Evolutionary conservation across 2,113 vertebrate genomes (phyloP).

Genomic region (Polyodon spathula): DNA sequence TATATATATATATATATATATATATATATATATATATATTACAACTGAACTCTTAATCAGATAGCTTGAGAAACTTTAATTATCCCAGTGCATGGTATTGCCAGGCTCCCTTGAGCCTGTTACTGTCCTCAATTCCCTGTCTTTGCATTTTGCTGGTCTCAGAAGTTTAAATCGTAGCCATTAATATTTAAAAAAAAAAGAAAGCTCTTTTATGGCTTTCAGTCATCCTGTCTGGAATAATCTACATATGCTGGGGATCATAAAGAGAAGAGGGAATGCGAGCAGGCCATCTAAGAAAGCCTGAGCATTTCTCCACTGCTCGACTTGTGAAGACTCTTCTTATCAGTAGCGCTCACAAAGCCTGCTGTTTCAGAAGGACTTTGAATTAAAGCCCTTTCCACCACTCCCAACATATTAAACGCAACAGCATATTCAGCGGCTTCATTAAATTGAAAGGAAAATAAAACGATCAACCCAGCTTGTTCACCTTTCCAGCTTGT

Average conservation of each 20-base stretch:
- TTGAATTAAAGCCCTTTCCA: constrained; percentile 15
- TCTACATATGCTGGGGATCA: constrained; percentile 27
- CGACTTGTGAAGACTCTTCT: no score
- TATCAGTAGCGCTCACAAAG: constrained; percentile 27
- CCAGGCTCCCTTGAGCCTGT: not conserved
- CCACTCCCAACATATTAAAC: not conserved
- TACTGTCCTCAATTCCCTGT: not conserved
- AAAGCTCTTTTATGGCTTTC: constrained; percentile 29
- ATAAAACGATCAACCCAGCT: not conserved
- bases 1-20: no score
- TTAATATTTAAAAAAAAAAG: constrained; percentile 9
- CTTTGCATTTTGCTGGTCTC: constrained; percentile 8
- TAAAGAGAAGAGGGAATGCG: no score
- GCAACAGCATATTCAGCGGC: not conserved
- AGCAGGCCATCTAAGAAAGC: no score
- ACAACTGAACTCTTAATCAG: not conserved
- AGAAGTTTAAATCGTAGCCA: constrained; percentile 18
- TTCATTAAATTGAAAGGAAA: not conserved
- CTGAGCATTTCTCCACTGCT: no score
- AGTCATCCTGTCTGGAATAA: constrained; percentile 19
- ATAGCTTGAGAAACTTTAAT: not conserved
- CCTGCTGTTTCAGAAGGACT: constrained; percentile 9
- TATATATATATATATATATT: no score
- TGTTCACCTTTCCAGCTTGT: not conserved
- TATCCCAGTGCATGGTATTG: not conserved